These are phyloP conservation scores for Pleuronectes platessa DNA, from an alignment of 2,113 vertebrate species.

Conservation along the genomic window DNA sequence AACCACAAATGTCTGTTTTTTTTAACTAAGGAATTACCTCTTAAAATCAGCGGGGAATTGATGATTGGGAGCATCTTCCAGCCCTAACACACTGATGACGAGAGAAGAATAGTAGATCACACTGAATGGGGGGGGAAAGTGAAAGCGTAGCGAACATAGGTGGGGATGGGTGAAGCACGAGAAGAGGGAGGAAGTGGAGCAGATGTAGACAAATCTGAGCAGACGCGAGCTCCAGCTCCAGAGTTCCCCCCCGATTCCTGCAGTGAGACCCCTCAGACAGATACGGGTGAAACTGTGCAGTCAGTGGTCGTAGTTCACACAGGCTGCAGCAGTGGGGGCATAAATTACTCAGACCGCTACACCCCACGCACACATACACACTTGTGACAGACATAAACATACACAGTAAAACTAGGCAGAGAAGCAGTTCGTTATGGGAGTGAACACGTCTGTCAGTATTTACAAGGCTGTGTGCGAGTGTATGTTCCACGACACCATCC, in stretches of 20 bases:
- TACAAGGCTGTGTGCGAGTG: slow-evolving; percentile 21
- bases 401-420: neutral
- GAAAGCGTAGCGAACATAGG: slow-evolving; percentile 20
- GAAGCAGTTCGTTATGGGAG: neutral
- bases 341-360: neutral
- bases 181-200: slow-evolving; percentile 52
- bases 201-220: slow-evolving; percentile 63
- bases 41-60: slow-evolving; percentile 23
- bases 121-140: slow-evolving; percentile 62
- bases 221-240: slow-evolving; percentile 33
- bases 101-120: slow-evolving; percentile 71
- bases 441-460: slow-evolving; percentile 30
- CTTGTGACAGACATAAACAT: neutral
- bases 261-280: slow-evolving; percentile 31
- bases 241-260: slow-evolving; percentile 22
- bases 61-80: slow-evolving; percentile 35
- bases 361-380: neutral
- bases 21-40: slow-evolving; percentile 45
- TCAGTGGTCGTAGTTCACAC: neutral
- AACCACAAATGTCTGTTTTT: slow-evolving; percentile 20
- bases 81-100: slow-evolving; percentile 37
- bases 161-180: slow-evolving; percentile 36
- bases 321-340: neutral
- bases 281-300: slow-evolving; percentile 30
- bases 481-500: slow-evolving; percentile 55